phyloP scores from a whole-genome alignment of 2,113 vertebrate genomes.

The Malurus elegans region DNA sequence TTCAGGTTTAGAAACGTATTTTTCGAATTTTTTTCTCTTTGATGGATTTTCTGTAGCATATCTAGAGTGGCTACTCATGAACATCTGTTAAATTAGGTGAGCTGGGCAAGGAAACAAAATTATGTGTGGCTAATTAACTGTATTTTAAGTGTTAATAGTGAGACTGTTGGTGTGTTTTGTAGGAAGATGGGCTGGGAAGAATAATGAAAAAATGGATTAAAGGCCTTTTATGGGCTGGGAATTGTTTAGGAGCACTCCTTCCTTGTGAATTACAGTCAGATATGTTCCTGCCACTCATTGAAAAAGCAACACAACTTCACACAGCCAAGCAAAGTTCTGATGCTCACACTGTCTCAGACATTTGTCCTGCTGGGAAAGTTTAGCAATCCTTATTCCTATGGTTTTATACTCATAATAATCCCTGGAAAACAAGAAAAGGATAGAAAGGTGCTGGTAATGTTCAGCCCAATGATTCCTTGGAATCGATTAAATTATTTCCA shows the following conservation, averaged over 20 bases:
- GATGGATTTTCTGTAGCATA: not conserved
- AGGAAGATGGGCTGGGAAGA: not conserved
- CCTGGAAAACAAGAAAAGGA: not conserved
- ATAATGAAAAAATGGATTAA: not conserved
- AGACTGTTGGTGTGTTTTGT: not conserved
- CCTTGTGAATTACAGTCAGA: not conserved
- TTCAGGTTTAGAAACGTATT: not conserved
- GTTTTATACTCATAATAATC: not conserved
- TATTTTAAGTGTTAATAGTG: not conserved
- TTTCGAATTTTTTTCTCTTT: fast-evolving
- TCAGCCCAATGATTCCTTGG: not conserved
- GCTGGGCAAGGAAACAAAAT: not conserved
- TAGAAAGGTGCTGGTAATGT: not conserved
- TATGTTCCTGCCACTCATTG: not conserved
- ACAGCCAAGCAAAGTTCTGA: not conserved
- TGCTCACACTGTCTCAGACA: not conserved
- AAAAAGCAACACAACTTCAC: not conserved
- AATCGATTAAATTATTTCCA: not conserved
- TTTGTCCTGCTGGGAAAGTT: not conserved
- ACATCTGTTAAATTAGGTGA: not conserved
- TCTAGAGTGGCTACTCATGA: not conserved
- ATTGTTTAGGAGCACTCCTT: not conserved
- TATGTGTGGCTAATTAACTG: not conserved
- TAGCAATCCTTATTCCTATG: not conserved
- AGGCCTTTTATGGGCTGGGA: not conserved